Conservation (phyloP, 1,140 invertebrate genomes). For the Drosophila seguyi region DNA sequence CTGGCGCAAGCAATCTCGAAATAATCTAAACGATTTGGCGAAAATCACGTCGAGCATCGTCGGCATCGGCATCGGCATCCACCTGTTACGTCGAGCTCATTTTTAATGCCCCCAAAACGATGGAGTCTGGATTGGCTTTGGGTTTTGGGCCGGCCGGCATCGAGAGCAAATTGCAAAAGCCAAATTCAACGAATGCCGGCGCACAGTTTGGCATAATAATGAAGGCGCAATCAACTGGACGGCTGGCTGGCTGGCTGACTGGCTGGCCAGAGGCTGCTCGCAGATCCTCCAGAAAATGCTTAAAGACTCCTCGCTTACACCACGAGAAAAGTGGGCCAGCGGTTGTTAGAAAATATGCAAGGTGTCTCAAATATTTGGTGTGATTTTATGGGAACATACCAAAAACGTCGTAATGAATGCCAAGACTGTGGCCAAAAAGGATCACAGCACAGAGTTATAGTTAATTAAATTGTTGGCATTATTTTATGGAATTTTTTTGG, state of each 20-base stretch:
- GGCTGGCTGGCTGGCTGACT: slow-evolving; percentile 51
- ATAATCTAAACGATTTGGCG: slow-evolving; percentile 84
- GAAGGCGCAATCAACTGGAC: slow-evolving; percentile 79
- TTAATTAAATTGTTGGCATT: not conserved
- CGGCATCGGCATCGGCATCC: slow-evolving; percentile 66
- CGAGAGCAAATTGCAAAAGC: slow-evolving; percentile 82
- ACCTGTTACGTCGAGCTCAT: slow-evolving; percentile 81
- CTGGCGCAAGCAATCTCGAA: slow-evolving; percentile 82
- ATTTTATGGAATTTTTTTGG: not conserved
- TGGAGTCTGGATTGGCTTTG: slow-evolving; percentile 25
- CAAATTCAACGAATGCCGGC: slow-evolving; percentile 81
- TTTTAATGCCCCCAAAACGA: slow-evolving; percentile 75
- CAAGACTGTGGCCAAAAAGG: slow-evolving; percentile 1
- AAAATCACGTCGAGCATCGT: slow-evolving; percentile 78
- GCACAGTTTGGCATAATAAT: slow-evolving; percentile 83
- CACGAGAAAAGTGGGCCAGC: slow-evolving; percentile 21
- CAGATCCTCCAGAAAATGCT: slow-evolving; percentile 39
- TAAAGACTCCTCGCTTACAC: slow-evolving; percentile 26
- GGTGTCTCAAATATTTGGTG: slow-evolving; percentile 8
- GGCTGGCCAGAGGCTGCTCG: slow-evolving; percentile 25
- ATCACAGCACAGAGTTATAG: not conserved
- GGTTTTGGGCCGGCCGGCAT: slow-evolving; percentile 52
- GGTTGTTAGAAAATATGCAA: slow-evolving; percentile 11
- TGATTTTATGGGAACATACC: slow-evolving; percentile 9
- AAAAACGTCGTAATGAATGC: too few species aligned